phyloP scores from a whole-genome alignment of 2,797 vertebrate species.

The Cetoscarus ocellatus region DNA sequence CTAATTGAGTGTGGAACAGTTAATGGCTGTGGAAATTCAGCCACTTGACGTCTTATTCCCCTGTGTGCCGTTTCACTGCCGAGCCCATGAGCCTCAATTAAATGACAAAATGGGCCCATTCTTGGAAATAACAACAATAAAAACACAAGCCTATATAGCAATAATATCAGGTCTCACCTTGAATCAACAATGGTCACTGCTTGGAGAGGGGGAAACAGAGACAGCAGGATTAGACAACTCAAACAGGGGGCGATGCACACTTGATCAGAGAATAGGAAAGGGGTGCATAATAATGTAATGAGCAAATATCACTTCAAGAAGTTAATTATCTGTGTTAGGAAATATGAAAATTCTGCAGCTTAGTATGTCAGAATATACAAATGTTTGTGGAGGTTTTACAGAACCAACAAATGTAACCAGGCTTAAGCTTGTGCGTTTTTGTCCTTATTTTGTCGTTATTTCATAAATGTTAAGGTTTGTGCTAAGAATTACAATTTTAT shows the following conservation, averaged over 20 bases:
- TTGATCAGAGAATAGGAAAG: conserved; percentile 12
- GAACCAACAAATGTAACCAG: too few species aligned
- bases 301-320: too few species aligned
- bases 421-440: too few species aligned
- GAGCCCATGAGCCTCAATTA: conserved; percentile 88
- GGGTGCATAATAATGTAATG: not conserved
- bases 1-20: conserved; percentile 89
- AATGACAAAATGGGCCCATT: conserved; percentile 87
- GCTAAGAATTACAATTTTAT: too few species aligned
- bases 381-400: too few species aligned
- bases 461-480: too few species aligned
- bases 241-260: conserved; percentile 8
- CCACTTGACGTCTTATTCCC: conserved; percentile 86
- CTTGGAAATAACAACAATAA: conserved; percentile 88
- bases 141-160: conserved; percentile 79
- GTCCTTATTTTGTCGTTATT: too few species aligned
- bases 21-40: conserved; percentile 89
- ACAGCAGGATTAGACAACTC: conserved; percentile 46
- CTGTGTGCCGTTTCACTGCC: conserved; percentile 78
- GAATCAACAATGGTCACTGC: conserved; percentile 79
- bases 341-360: too few species aligned
- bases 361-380: too few species aligned
- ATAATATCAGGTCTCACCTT: conserved; percentile 81
- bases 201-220: conserved; percentile 73
- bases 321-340: too few species aligned